Conservation (phyloP, 2,797 vertebrate species). For the Huso huso region DNA sequence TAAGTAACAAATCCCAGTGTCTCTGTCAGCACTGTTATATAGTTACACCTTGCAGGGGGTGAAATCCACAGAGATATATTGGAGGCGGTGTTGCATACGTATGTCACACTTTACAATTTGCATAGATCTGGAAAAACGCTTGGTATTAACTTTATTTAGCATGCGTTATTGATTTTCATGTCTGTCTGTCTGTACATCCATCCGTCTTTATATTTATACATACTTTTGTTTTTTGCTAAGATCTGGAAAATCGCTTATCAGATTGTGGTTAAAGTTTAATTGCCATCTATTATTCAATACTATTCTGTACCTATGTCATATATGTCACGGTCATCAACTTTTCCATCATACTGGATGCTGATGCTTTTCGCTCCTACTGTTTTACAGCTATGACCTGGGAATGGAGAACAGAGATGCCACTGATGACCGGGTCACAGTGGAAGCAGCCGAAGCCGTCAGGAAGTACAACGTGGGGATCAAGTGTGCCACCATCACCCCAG, state of each 20-base stretch:
- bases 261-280: not conserved
- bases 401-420: constrained; percentile 90
- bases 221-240: not conserved
- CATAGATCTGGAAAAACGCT: no score
- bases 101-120: no score
- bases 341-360: no score
- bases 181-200: not conserved
- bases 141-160: no score
- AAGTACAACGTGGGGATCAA: constrained; percentile 87
- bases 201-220: not conserved
- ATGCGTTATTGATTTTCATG: no score
- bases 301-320: not conserved
- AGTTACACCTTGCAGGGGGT: no score
- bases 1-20: no score
- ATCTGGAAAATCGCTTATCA: not conserved
- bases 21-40: no score
- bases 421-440: constrained; percentile 79
- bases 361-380: not conserved
- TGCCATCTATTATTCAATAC: no score
- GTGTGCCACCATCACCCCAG: constrained; percentile 95
- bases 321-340: constrained; percentile 12
- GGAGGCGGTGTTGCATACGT: no score
- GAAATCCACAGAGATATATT: no score
- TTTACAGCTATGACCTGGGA: constrained; percentile 80
- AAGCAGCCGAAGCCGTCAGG: constrained; percentile 84